Conservation (phyloP, 92 coral and sea anemone species). For the Porites lobata region DNA sequence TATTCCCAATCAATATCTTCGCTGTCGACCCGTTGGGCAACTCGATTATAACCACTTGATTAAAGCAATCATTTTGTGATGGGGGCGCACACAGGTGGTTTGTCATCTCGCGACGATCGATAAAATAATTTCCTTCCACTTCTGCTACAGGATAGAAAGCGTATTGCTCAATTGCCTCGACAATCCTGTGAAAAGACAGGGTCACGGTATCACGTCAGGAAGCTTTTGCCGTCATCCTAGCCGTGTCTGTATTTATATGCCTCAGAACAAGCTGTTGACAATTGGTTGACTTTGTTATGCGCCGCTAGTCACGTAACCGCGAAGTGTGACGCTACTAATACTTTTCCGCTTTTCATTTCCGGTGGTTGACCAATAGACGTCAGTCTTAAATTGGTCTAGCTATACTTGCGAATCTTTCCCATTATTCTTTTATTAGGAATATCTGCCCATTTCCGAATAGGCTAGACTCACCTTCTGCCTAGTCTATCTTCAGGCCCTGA, state of each 20-base stretch:
- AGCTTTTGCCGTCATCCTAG: neutral
- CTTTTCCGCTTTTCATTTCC: conserved; percentile 17
- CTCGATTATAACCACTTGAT: conserved; percentile 38
- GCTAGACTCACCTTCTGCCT: neutral
- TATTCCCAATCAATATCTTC: conserved; percentile 44
- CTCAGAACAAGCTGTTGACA: neutral
- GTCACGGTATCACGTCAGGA: conserved; percentile 14
- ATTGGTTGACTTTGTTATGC: conserved; percentile 17
- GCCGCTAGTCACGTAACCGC: conserved; percentile 45
- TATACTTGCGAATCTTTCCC: neutral
- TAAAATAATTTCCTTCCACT: neutral
- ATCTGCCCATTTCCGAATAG: conserved; percentile 9
- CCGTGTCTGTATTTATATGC: neutral
- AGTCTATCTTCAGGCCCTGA: neutral
- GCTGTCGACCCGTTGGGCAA: conserved; percentile 73
- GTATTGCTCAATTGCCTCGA: conserved; percentile 3
- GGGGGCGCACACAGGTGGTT: conserved; percentile 14
- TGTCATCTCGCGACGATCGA: conserved; percentile 2
- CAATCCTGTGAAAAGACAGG: neutral
- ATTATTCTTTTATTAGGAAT: neutral
- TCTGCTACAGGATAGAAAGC: neutral
- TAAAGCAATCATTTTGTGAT: neutral
- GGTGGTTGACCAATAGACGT: conserved; percentile 28
- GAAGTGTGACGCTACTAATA: conserved; percentile 19
- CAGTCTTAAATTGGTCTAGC: conserved; percentile 1